These are phyloP conservation scores for Tangachromis dhanisi DNA, from an alignment of 2,113 vertebrate species.

Conservation along the genomic window DNA sequence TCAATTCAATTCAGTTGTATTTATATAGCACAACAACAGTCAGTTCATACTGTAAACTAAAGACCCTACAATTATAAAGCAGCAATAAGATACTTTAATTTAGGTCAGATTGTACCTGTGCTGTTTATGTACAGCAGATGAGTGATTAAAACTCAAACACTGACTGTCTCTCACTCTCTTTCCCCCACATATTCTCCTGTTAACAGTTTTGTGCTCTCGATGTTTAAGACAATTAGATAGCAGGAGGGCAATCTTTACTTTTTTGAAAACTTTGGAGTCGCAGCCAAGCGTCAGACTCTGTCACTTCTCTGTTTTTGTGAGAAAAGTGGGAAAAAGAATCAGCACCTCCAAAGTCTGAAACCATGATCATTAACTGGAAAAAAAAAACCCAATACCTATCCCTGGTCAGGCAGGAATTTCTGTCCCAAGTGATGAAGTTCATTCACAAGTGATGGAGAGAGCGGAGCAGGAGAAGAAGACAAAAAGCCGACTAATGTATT, in stretches of 20 bases:
- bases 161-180: background rate
- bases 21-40: background rate
- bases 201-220: background rate
- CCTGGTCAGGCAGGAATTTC: background rate
- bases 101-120: background rate
- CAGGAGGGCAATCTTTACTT: background rate
- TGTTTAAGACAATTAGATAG: background rate
- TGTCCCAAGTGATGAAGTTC: background rate
- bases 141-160: background rate
- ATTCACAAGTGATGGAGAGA: background rate
- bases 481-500: background rate
- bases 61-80: background rate
- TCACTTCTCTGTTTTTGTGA: background rate
- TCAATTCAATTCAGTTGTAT: background rate
- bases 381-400: fast-evolving
- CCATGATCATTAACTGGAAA: background rate
- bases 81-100: background rate
- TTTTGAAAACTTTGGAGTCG: background rate
- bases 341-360: background rate
- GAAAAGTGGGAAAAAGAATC: background rate
- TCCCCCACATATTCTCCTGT: background rate
- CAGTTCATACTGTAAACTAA: background rate
- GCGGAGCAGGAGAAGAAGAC: background rate
- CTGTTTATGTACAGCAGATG: background rate
- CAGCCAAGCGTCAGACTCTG: background rate